Evolutionary conservation across 2,113 vertebrate species (phyloP).

Genomic region (Atrichornis clamosus): DNA sequence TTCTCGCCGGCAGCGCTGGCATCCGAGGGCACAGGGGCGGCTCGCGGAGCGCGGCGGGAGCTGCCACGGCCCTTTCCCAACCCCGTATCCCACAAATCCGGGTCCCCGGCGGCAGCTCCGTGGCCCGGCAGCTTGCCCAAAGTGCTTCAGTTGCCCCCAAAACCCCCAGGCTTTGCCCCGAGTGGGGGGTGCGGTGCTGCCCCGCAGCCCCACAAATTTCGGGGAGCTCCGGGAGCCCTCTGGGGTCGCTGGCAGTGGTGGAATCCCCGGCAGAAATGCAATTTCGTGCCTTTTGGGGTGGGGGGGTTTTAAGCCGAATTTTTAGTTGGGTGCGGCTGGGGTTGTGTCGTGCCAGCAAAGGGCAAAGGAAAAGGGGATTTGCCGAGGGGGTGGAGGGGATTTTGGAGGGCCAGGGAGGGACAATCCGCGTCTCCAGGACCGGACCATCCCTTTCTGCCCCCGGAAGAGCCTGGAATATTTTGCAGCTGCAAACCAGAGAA

Average conservation of each 20-base stretch:
- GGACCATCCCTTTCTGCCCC: not conserved
- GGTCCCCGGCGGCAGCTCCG: not conserved
- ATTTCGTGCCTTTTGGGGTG: accelerated
- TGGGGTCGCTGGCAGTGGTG: accelerated
- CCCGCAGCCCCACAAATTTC: accelerated
- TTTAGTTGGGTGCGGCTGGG: too few relatives aligned
- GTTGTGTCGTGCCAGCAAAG: not conserved
- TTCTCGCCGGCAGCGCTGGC: not conserved
- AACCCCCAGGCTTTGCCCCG: accelerated
- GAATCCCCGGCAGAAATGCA: not conserved
- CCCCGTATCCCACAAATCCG: not conserved
- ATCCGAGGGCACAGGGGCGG: not conserved
- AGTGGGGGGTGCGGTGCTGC: not conserved
- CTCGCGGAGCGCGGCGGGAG: not conserved
- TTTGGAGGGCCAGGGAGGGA: not conserved
- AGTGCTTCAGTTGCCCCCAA: not conserved
- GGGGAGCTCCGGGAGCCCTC: too few relatives aligned
- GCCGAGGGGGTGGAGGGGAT: not conserved
- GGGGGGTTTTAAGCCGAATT: too few relatives aligned
- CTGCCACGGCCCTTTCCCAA: not conserved
- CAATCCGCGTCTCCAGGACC: accelerated
- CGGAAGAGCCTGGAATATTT: not conserved
- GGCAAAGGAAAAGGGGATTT: not conserved
- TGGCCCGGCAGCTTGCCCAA: not conserved
- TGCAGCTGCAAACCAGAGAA: not conserved